Evolutionary conservation across 2,888 invertebrate genomes (phyloP).

Genomic region (Pimpla rufipes): DNA sequence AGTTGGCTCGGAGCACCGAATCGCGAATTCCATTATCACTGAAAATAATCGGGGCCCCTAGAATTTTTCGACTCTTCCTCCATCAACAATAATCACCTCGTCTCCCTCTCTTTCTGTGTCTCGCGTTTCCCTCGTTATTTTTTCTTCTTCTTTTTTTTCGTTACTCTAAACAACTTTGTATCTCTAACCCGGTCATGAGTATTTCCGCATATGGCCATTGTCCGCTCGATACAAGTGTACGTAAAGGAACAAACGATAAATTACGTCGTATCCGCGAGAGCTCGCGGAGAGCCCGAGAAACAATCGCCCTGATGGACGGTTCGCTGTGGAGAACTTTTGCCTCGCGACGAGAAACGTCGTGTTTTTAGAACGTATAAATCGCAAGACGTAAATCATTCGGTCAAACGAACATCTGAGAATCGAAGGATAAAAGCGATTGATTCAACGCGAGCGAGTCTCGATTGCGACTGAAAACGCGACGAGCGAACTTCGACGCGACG

Average conservation of each 20-base stretch:
- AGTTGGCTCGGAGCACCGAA: conserved; percentile 25
- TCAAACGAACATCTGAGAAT: conserved; percentile 39
- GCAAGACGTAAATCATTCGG: conserved; percentile 54
- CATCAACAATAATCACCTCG: conserved; percentile 44
- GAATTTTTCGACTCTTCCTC: conserved; percentile 30
- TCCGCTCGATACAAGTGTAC: conserved; percentile 74
- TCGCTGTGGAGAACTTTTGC: not conserved
- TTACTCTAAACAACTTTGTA: conserved; percentile 53
- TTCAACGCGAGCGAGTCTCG: conserved; percentile 31
- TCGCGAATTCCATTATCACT: conserved; percentile 10
- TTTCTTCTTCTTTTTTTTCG: too few relatives aligned
- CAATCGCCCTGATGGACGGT: not conserved
- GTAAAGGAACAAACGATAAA: conserved; percentile 10
- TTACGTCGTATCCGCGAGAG: not conserved
- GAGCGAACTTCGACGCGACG: conserved; percentile 18
- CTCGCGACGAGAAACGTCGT: conserved; percentile 12
- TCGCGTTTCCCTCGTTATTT: not conserved
- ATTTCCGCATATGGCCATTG: conserved; percentile 75
- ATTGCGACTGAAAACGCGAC: conserved; percentile 14
- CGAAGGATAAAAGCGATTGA: conserved; percentile 8
- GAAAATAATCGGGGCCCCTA: conserved; percentile 39
- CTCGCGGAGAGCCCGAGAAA: not conserved
- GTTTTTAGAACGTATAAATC: conserved; percentile 46
- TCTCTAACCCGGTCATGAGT: conserved; percentile 35
- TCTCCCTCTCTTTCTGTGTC: not conserved